Evolutionary conservation across 2,888 invertebrate species (phyloP), one percentile per base, ranked within the genome.

Genomic region (Drepana falcataria): DNA sequence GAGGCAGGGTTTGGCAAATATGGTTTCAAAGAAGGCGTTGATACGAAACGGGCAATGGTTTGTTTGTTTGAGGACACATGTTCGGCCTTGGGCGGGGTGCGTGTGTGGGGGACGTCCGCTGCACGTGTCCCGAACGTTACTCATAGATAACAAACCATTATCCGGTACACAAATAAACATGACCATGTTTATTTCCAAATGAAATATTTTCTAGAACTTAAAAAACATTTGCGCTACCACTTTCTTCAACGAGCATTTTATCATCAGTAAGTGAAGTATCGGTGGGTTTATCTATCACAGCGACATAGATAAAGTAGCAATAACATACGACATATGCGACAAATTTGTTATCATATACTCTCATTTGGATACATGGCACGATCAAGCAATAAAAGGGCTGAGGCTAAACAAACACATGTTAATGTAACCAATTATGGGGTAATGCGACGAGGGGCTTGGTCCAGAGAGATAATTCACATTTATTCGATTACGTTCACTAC

Each of bases 41-140:
- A 60, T 65, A 65, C 55, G 48, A 60, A 61, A 60, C 60, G 60
- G 55, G 60, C 59, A 60, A 58, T 63, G 62, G 66, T 76, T 73
- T 78, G 69, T 76, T 73, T 72, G 69, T 72, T 64, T 62, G 69
- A 71, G 69, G 72, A 77, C 82, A 81, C 70, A 73, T 73, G 74
- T 69, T 74, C 70, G 80, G 71, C 82, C 81, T 79, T 83, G 79
- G 68, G 59, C 57, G 60, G 65, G 61, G 63, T 69, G 65, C 66
- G 65, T 71, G 71, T 72, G 60, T 60, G 61, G 61, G 74, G 72
- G 69, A 74, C 76, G 76, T 68, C 71, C 66, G 66, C 58, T 75
- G 78, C 79, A 80, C 78, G 77, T 79, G 81, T 78, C 66, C 65
- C 60, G 40, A 51, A 51, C 51, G 71, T 66, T 69, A 64, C 60